phyloP scores from a whole-genome alignment of 2,797 vertebrate species.

The Coranthus polyacanthus region DNA sequence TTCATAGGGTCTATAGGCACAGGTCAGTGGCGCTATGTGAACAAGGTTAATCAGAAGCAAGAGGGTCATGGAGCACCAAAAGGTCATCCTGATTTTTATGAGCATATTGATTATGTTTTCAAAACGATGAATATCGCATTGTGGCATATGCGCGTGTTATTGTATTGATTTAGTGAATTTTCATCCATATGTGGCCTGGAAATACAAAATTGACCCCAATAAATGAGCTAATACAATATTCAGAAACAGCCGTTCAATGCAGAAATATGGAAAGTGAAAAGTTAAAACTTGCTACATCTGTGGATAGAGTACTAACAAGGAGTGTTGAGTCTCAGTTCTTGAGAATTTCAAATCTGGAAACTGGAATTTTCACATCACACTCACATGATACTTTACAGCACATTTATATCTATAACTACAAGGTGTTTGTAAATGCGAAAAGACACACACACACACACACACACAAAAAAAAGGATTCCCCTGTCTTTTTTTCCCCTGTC shows the following conservation, averaged over 20 bases:
- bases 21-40: constrained; percentile 71
- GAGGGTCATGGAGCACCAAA: constrained; percentile 66
- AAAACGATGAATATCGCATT: constrained; percentile 72
- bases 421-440: neutral
- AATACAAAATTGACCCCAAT: constrained; percentile 65
- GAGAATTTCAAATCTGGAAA: neutral
- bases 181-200: constrained; percentile 63
- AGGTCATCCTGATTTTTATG: constrained; percentile 73
- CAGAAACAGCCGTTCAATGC: constrained; percentile 31
- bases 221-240: constrained; percentile 54
- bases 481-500: neutral
- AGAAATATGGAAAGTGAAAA: too few species aligned
- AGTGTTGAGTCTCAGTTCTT: neutral
- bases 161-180: constrained; percentile 69
- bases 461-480: neutral
- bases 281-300: constrained; percentile 7
- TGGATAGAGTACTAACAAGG: neutral
- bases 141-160: constrained; percentile 71
- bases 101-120: constrained; percentile 80
- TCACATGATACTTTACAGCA: neutral
- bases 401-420: too few species aligned
- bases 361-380: constrained; percentile 5
- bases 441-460: too few species aligned
- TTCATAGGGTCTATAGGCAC: constrained; percentile 75
- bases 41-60: constrained; percentile 80